phyloP scores from a whole-genome alignment of 2,113 vertebrate species.

The Scophthalmus maximus region DNA sequence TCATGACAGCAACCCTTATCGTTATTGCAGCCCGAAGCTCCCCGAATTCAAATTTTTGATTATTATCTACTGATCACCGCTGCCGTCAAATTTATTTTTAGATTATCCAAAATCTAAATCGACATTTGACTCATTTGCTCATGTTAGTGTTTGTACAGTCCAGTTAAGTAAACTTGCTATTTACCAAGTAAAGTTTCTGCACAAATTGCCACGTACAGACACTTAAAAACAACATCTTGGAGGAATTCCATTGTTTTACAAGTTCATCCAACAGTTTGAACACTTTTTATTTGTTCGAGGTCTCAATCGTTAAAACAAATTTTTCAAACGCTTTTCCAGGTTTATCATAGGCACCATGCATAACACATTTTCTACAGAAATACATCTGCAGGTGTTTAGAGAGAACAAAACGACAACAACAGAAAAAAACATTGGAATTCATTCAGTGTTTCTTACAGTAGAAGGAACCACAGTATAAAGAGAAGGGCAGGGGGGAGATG shows the following conservation, averaged over 20 bases:
- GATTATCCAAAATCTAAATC: too few relatives aligned
- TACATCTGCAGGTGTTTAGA: constrained; percentile 21
- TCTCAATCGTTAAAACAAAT: constrained; percentile 18
- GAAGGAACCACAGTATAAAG: constrained; percentile 24
- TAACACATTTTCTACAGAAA: constrained; percentile 31
- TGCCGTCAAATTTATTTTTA: neutral
- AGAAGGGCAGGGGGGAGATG: neutral
- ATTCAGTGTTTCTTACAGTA: constrained; percentile 67
- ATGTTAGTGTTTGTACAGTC: too few relatives aligned
- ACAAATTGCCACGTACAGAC: neutral
- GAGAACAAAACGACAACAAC: constrained; percentile 42
- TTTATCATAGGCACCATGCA: constrained; percentile 38
- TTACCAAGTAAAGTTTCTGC: too few relatives aligned
- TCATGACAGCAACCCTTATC: neutral
- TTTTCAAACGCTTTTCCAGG: constrained; percentile 32
- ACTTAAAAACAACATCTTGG: neutral
- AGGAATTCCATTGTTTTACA: neutral
- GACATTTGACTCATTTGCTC: too few relatives aligned
- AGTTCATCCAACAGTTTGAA: constrained; percentile 25
- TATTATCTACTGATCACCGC: neutral
- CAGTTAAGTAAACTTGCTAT: neutral
- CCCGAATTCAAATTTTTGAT: neutral
- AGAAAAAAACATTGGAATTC: constrained; percentile 62
- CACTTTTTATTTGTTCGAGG: constrained; percentile 54
- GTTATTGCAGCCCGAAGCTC: neutral